Percentiles rank a stretch among this genome's conserved stretches.
phyloP scores from a whole-genome alignment of 1,140 invertebrate species.

The Caerostris extrusa region DNA sequence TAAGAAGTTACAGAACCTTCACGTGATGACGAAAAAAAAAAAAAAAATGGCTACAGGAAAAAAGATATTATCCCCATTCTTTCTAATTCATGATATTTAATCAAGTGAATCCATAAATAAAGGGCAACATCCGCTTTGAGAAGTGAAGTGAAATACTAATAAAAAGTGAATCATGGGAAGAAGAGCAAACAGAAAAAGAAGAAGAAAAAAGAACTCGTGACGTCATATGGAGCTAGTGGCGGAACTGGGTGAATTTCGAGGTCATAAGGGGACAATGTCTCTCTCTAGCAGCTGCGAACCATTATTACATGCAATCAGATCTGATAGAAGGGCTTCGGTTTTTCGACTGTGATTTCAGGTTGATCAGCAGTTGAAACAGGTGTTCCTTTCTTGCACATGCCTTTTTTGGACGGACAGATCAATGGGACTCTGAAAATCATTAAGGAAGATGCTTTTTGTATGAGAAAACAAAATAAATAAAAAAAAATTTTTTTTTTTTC shows the following conservation, averaged over 20 bases:
- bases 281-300: conserved; percentile 41
- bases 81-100: conserved; percentile 42
- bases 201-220: conserved; percentile 40
- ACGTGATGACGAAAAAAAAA: not conserved
- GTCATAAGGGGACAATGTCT: conserved; percentile 67
- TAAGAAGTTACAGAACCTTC: not conserved
- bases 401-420: not conserved
- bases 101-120: conserved; percentile 56
- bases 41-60: not conserved
- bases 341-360: conserved; percentile 3
- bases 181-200: not conserved
- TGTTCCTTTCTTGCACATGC: not conserved
- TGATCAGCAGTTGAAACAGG: conserved; percentile 29
- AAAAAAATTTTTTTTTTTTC: not conserved
- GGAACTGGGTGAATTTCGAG: conserved; percentile 52
- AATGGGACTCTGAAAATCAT: not conserved
- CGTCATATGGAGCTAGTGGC: conserved; percentile 10
- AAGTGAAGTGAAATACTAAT: conserved; percentile 19
- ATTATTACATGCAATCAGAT: conserved; percentile 55
- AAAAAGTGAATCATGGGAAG: not conserved
- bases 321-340: not conserved
- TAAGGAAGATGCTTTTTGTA: not conserved
- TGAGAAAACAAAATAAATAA: not conserved
- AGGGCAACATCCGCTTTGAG: conserved; percentile 40
- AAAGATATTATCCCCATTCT: not conserved